Conservation (phyloP, 35 echinoderm and acorn worm species). For the Apostichopus parvimensis region DNA sequence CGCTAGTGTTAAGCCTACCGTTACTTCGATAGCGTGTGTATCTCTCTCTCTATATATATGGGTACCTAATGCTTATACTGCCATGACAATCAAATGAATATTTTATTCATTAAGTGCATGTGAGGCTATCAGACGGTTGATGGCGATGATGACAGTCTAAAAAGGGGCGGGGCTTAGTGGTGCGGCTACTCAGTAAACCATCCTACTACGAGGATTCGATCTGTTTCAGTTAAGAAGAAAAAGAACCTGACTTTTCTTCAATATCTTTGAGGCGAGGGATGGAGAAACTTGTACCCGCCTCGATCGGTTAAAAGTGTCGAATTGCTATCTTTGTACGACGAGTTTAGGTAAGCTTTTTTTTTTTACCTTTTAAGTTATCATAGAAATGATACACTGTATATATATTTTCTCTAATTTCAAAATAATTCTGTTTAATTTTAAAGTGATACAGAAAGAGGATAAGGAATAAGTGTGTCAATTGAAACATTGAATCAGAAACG, state of each 20-base stretch:
- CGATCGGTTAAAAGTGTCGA: not conserved
- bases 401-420: no score
- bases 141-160: not conserved
- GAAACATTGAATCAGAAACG: no score
- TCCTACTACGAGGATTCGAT: not conserved
- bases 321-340: not conserved
- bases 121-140: not conserved
- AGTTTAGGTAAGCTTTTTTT: conserved; percentile 8
- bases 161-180: not conserved
- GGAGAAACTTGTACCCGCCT: not conserved
- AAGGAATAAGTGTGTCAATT: no score
- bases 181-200: not conserved
- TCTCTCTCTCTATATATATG: no score
- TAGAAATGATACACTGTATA: no score
- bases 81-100: conserved; percentile 1
- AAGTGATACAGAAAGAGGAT: no score
- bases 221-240: not conserved
- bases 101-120: conserved; percentile 3
- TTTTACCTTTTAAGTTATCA: not conserved
- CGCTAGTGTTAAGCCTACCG: conserved; percentile 1
- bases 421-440: no score
- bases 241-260: not conserved
- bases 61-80: no score
- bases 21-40: not conserved
- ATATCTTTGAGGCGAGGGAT: conserved; percentile 1